Evolutionary conservation across 2,797 vertebrate genomes (phyloP), one percentile per base, ranked within the genome.

Genomic region (Phoxinus dragarum): DNA sequence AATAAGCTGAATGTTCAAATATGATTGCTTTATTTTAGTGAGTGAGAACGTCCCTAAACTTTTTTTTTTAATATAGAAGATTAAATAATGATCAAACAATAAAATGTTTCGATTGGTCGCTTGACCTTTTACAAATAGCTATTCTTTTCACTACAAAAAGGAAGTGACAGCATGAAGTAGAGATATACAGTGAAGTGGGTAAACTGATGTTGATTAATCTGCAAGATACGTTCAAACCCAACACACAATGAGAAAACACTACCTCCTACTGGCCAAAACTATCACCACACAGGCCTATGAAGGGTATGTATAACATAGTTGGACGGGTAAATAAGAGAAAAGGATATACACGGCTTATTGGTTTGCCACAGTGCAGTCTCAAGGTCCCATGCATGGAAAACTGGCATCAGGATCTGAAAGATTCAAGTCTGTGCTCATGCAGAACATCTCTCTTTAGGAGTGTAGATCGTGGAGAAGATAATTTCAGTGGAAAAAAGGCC

Each of bases 241-340:
- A 75, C 34, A 17, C 14, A 68, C 61, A 64, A 36, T 47, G 40
- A 72, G 66, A 84, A 84, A 72, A 71, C 83, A 84, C 52, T 84
- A 42, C 31, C 83, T 72, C 83, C 75, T 79, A 49, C 75, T 84
- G 83, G 67, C 75, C 31, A 84, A 72, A 67, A 71, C 40, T 16
- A 16, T 9, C 21, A 31, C 12, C 23, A 77, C 34, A 68, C 47
- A 78, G n/a, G 49, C 59, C 21, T 73, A 21, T 61, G n/a, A 38
- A n/a, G 17, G 47, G 49, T 12, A 5, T 4, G 42, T 21, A 82
- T 36, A 5, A 67, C 71, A 52, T 10, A 64, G 42, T 67, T 36
- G 10, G 10, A 76, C 4, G 9, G 27, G 54, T 44, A 27, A 49
- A 82, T 52, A 8, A 68, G 23, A 66, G 14, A 31, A 68, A 84